A percentile compares a stretch with the other conserved stretches of the same genome.
phyloP scores from a whole-genome alignment of 2,797 vertebrate genomes.

The Pyrocephalus nanus region DNA sequence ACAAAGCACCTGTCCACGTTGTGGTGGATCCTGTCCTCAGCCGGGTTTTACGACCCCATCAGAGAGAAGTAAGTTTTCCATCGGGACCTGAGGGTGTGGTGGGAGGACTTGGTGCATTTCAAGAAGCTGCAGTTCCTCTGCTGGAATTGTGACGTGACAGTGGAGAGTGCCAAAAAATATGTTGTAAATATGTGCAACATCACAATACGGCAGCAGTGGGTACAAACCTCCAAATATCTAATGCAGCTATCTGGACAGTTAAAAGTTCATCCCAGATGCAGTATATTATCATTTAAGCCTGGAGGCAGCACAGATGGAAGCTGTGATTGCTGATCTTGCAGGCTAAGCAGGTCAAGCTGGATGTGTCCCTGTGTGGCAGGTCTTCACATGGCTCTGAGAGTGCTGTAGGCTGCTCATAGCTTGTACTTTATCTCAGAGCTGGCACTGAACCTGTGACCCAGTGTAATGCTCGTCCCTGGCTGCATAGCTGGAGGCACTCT shows the following conservation, averaged over 20 bases:
- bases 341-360: background rate
- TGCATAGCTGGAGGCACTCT: background rate
- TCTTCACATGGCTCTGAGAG: background rate
- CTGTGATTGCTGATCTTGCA: slow-evolving; percentile 6
- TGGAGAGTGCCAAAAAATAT: background rate
- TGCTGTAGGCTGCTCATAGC: background rate
- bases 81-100: background rate
- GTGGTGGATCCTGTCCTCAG: slow-evolving; percentile 95
- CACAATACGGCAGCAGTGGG: background rate
- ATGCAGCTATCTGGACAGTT: background rate
- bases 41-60: slow-evolving; percentile 92
- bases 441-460: background rate
- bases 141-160: background rate
- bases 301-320: background rate
- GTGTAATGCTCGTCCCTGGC: background rate
- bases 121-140: background rate
- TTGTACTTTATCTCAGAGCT: slow-evolving; percentile 3
- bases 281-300: background rate
- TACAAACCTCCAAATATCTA: background rate
- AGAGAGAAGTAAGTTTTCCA: slow-evolving; percentile 88
- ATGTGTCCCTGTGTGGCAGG: background rate
- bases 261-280: background rate
- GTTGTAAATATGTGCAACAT: background rate
- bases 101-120: background rate
- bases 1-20: slow-evolving; percentile 92